Base-by-base conservation (phyloP, 1,140 invertebrate species). In the Frieseomelitta varia region DNA sequence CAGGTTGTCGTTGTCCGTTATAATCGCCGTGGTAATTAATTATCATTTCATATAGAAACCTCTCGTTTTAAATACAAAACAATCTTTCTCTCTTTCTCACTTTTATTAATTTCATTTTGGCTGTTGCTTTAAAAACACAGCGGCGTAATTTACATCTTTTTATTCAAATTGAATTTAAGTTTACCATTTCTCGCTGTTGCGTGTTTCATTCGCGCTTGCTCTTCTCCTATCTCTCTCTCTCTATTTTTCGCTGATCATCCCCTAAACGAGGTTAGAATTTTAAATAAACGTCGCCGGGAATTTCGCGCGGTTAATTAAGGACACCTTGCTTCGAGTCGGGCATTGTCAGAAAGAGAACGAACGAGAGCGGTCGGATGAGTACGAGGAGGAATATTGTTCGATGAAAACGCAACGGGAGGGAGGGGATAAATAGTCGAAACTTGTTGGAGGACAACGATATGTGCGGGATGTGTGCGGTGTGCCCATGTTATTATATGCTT, bases 1-100 rank as follows among this genome's bases (percentile, higher is more conserved):
- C 76, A 72, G 55, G 47, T 17, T 71, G 67, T 79, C 77, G 47
- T 83, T 83, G 58, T 84, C 73, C 82, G 68, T 77, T 77, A 77
- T 63, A 27, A 61, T 78, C 19, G 10, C 51, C 12, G 3, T 8
- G 68, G 77, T 47, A 73, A 84, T 80, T 84, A 84, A 84, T 79
- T 80, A 79, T 30, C 58, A 51, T 47, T 58, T 73, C 61, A 34
- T 61, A 47, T n/a, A 53, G 12, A 63, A 56, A 47, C 30, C 12
- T 17, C 56, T 69, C 17, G 1, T 34, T 67, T 51, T 12, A 3
- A 6, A 8, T 30, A 17, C 6, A 11, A 71, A 30, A 27, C 12
- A 69, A 27, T 56, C 19, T 51, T 10, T n/a, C 21, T 4, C 30
- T 24, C 1, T 4, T 6, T 15, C 10, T 27, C 39, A 6, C 39